Conservation (phyloP, 1,140 invertebrate genomes). For the honey bee (Apis mellifera) region DNA sequence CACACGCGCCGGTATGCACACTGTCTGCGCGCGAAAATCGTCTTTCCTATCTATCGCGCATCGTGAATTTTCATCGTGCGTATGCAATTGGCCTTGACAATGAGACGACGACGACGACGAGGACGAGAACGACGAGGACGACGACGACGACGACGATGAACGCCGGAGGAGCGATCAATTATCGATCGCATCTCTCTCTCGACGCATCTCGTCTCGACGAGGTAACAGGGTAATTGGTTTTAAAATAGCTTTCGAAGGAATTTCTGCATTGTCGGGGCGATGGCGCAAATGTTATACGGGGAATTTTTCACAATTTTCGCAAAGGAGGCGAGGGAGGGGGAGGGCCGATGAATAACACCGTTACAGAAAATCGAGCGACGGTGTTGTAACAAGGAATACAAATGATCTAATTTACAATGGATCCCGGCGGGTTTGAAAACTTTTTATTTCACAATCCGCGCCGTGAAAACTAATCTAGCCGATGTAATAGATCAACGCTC, state of each 20-base stretch:
- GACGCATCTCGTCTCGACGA: not conserved
- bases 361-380: constrained; percentile 50
- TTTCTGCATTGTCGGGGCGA: not conserved
- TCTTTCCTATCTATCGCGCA: constrained; percentile 9
- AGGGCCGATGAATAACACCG: constrained; percentile 10
- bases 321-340: not conserved
- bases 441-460: constrained; percentile 72
- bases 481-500: constrained; percentile 74
- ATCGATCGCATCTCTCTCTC: constrained; percentile 4
- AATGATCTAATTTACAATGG: constrained; percentile 77
- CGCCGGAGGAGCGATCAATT: constrained; percentile 31
- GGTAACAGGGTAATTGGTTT: constrained; percentile 2
- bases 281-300: not conserved
- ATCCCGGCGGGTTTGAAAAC: constrained; percentile 65
- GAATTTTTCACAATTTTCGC: constrained; percentile 15
- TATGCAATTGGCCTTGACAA: constrained; percentile 34
- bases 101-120: not conserved
- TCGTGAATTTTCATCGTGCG: not conserved
- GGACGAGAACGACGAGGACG: no score
- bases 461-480: constrained; percentile 74
- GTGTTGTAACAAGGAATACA: constrained; percentile 68
- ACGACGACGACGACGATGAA: no score
- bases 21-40: not conserved
- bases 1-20: not conserved
- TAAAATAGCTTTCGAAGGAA: constrained; percentile 4